Evolutionary conservation across 2,888 invertebrate genomes (phyloP).

Genomic region (Rhaphigaster nebulosa): DNA sequence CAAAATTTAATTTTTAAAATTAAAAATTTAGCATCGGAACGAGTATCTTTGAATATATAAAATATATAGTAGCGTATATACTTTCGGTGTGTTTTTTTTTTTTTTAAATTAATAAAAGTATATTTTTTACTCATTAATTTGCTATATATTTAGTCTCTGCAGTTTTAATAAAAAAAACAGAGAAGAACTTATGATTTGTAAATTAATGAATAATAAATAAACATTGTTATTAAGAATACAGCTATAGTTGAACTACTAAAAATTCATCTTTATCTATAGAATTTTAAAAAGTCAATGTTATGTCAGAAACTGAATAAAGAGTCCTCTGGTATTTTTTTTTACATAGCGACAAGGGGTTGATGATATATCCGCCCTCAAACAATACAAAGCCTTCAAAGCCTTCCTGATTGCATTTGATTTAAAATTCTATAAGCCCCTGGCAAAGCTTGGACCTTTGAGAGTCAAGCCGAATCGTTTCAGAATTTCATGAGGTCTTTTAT

Average conservation of each 20-base stretch:
- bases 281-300: neutral
- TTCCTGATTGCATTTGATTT: conserved; percentile 21
- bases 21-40: too few relatives aligned
- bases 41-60: too few relatives aligned
- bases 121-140: too few relatives aligned
- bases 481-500: conserved; percentile 11
- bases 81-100: too few relatives aligned
- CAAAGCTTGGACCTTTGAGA: neutral
- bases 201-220: too few relatives aligned
- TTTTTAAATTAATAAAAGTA: too few relatives aligned
- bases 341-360: neutral
- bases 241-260: neutral
- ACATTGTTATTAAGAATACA: too few relatives aligned
- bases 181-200: too few relatives aligned
- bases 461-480: neutral
- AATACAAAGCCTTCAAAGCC: neutral
- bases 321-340: neutral
- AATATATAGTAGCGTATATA: too few relatives aligned
- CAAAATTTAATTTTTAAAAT: too few relatives aligned
- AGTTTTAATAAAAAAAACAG: too few relatives aligned
- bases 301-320: neutral
- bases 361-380: neutral
- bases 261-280: neutral
- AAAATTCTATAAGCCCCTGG: conserved; percentile 7
- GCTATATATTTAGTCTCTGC: too few relatives aligned